Conservation (phyloP, 2,797 vertebrate genomes). For the Bryconaethiops microstoma region DNA sequence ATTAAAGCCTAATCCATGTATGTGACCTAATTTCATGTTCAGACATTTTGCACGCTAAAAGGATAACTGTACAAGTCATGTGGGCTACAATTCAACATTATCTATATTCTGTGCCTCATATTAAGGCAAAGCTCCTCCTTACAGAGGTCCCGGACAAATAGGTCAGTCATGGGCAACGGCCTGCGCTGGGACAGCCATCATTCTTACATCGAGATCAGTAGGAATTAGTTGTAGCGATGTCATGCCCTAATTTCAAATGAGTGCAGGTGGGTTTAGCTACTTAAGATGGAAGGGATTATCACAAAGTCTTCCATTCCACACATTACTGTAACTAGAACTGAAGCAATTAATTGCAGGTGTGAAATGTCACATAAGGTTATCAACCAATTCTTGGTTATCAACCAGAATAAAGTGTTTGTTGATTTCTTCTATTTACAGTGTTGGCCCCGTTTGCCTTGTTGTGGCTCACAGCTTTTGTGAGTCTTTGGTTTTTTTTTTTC, state of each 20-base stretch:
- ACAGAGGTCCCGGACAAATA: background rate
- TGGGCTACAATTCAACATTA: background rate
- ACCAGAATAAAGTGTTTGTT: background rate
- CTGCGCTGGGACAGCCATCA: background rate
- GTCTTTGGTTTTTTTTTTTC: background rate
- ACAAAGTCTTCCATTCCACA: conserved; percentile 30
- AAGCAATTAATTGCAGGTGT: conserved; percentile 17
- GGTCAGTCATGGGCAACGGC: background rate
- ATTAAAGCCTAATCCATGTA: background rate
- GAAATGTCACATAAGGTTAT: conserved; percentile 28
- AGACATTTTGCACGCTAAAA: background rate
- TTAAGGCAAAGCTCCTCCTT: conserved; percentile 24
- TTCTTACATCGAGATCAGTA: conserved; percentile 28
- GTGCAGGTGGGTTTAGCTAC: conserved; percentile 36
- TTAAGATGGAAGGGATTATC: conserved; percentile 47
- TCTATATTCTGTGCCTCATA: conserved; percentile 10
- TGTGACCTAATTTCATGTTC: conserved; percentile 19
- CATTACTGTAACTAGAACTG: conserved; percentile 40
- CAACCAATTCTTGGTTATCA: background rate
- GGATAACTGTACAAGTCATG: conserved; percentile 15
- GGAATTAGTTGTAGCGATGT: conserved; percentile 37
- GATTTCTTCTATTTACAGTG: background rate
- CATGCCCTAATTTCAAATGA: conserved; percentile 51
- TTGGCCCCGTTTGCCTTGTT: background rate
- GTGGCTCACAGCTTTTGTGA: background rate